Evolutionary conservation across 2,797 vertebrate species (phyloP), one percentile per base, ranked within the genome.

Genomic region (Takifugu rubripes): DNA sequence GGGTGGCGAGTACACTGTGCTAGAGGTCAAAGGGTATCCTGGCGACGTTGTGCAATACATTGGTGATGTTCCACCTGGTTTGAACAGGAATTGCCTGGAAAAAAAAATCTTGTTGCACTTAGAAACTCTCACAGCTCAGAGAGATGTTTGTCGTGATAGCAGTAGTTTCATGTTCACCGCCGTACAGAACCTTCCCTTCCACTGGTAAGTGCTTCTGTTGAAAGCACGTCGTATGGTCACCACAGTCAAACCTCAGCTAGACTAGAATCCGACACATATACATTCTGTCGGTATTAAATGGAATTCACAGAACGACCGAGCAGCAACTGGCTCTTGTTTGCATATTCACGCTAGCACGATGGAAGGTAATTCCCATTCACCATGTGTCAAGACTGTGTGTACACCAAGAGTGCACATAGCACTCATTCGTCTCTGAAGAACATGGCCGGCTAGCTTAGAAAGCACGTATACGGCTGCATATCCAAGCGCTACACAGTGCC

Each of bases 1-100:
- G 0, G 97, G 97, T 40, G 97, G 97, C 0, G 97, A 99, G 87
- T 99, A 99, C 81, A 99, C 97, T 24, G 97, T 98, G 92, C 95
- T 99, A 87, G 97, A 99, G 2, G 96, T 99, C 93, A 99, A 83
- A 56, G 97, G 97, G 83, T 99, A 99, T 77, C 95, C 96, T 0
- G 97, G 97, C 1, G 96, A 96, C 0, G 96, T 94, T 33, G 95
- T 96, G 92, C 97, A 98, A 92, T 98, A 99, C 87, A 98, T 93
- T 0, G 97, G 97, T 56, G 97, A 98, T 26, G 95, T 97, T 73
- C 96, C 97, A 68, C 97, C 96, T 1, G 97, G 96, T 88, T 99
- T 99, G 91, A 99, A 99, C 59, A 99, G 91, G 90, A 99, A 99
- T 86, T 99, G 97, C 91, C 97, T 99, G 89, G 25, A 70, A 76